Evolutionary conservation across 2,797 vertebrate genomes (phyloP).

Genomic region (Euphonia xanthogaster): DNA sequence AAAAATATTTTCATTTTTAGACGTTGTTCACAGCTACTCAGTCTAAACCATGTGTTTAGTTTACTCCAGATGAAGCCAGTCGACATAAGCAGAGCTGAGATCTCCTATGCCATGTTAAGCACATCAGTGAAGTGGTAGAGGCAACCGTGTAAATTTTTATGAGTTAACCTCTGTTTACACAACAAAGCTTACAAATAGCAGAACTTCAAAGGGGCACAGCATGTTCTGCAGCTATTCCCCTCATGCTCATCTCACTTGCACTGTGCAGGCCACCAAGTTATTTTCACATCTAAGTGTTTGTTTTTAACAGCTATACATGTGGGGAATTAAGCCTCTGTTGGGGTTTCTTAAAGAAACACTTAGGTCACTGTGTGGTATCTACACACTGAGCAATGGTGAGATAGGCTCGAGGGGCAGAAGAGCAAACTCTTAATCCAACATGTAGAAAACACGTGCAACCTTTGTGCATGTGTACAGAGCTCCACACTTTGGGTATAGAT

Average conservation of each 20-base stretch:
- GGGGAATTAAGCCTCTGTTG: neutral
- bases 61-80: neutral
- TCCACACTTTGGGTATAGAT: neutral
- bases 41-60: neutral
- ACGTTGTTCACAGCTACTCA: neutral
- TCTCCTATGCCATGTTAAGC: neutral
- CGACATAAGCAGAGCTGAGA: neutral
- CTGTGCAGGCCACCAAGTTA: neutral
- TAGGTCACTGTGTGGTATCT: neutral
- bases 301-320: neutral
- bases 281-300: constrained; percentile 18
- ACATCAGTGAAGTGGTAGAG: neutral
- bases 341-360: neutral
- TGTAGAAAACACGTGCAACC: neutral
- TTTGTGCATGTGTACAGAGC: neutral
- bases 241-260: neutral
- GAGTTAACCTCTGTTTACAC: neutral
- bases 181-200: neutral
- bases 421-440: neutral
- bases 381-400: neutral
- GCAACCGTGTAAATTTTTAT: neutral
- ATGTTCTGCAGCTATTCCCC: neutral
- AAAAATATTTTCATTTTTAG: neutral
- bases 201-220: neutral
- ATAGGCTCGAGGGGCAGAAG: neutral